phyloP scores from a whole-genome alignment of 1,140 invertebrate genomes.

The Scaptomyza graminum region DNA sequence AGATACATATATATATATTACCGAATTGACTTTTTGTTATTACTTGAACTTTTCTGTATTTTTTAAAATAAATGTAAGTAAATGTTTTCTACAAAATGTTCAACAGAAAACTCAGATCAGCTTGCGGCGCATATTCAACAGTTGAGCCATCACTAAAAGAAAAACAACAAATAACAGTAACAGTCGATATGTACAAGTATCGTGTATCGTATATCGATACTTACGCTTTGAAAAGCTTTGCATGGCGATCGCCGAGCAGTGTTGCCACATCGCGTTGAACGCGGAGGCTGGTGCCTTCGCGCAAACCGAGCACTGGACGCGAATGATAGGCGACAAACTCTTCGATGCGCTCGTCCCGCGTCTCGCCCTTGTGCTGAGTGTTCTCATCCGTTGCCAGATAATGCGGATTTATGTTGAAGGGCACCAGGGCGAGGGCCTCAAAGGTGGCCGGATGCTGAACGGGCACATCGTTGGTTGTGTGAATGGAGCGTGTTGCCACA shows the following conservation, averaged over 20 bases:
- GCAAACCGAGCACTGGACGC: conserved; percentile 88
- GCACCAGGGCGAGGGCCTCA: conserved; percentile 89
- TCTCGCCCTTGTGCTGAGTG: conserved; percentile 90
- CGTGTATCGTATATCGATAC: conserved; percentile 48
- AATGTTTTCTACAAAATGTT: conserved; percentile 17
- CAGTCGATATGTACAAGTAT: not conserved
- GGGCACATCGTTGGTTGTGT: conserved; percentile 92
- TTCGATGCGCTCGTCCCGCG: conserved; percentile 88
- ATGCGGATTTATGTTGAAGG: conserved; percentile 95
- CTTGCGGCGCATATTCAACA: conserved; percentile 85
- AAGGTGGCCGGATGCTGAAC: conserved; percentile 91
- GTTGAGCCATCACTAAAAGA: conserved; percentile 85
- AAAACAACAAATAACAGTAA: not conserved
- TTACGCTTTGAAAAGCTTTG: conserved; percentile 88
- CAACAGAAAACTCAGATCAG: conserved; percentile 87
- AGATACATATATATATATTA: conserved; percentile 8
- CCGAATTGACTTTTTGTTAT: not conserved
- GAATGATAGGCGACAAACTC: conserved; percentile 87
- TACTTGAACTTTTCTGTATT: not conserved
- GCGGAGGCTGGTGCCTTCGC: conserved; percentile 88
- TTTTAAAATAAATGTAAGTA: conserved; percentile 26
- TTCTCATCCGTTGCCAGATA: conserved; percentile 88
- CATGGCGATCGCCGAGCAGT: conserved; percentile 86
- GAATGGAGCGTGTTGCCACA: conserved; percentile 90
- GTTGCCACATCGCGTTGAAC: conserved; percentile 86